Conservation (phyloP, 2,797 vertebrate genomes). For the Alosa sapidissima region DNA sequence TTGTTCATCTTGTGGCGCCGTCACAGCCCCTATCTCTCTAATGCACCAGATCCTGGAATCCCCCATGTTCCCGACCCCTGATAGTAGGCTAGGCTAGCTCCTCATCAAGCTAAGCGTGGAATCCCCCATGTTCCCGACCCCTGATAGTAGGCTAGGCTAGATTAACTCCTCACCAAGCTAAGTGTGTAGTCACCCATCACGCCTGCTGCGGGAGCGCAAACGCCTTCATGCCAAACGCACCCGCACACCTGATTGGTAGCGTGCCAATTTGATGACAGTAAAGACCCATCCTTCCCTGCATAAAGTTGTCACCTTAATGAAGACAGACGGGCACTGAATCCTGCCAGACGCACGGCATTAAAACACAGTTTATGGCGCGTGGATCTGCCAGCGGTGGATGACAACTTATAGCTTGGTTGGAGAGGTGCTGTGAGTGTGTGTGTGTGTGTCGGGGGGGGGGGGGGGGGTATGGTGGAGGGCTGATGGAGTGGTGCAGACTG, state of each 20-base stretch:
- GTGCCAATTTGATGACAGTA: background rate
- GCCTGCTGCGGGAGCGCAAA: background rate
- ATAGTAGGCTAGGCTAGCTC: background rate
- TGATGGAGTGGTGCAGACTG: background rate
- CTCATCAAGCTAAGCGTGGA: background rate
- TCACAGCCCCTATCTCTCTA: background rate
- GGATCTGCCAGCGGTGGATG: slow-evolving; percentile 39
- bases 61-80: background rate
- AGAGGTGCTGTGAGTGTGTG: background rate
- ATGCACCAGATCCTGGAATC: background rate
- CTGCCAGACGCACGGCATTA: slow-evolving; percentile 37
- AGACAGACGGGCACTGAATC: slow-evolving; percentile 24
- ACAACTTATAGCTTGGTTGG: slow-evolving; percentile 43
- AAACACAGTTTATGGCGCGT: slow-evolving; percentile 40
- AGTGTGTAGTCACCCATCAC: background rate
- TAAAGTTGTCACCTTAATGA: slow-evolving; percentile 34
- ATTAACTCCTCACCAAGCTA: background rate
- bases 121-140: background rate
- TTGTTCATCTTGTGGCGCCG: background rate
- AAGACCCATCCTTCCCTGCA: background rate
- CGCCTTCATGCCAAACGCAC: background rate
- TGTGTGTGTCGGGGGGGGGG: background rate
- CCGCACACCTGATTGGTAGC: background rate
- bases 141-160: no score
- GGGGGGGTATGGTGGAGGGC: background rate